Percentiles rank a stretch among this genome's conserved stretches.
Conservation (phyloP, 2,797 vertebrate species). For the Meda fulgida region DNA sequence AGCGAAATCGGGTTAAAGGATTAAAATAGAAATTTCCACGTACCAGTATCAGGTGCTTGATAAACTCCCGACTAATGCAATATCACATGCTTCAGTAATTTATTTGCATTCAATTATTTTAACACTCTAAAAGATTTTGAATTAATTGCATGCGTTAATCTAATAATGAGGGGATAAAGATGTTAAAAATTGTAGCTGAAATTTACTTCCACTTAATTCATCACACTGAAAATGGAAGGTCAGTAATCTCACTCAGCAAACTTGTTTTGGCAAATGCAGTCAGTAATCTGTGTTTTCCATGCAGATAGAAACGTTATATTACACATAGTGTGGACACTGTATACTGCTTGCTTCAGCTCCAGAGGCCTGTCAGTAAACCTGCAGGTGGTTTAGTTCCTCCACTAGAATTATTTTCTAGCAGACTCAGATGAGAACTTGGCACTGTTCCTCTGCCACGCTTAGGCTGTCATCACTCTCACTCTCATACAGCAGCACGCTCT, state of each 20-base stretch:
- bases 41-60: no score
- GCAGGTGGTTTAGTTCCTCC: constrained; percentile 1
- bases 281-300: background rate
- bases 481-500: background rate
- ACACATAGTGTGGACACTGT: no score
- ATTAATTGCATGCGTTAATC: no score
- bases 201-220: background rate
- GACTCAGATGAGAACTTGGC: constrained; percentile 3
- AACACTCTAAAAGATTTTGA: no score
- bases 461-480: background rate
- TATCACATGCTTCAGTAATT: no score
- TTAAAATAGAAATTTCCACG: no score
- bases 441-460: background rate
- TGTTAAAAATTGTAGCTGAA: background rate
- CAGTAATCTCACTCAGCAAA: background rate
- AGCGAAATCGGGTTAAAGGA: no score
- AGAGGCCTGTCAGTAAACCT: constrained; percentile 9
- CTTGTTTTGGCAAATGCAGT: constrained; percentile 2
- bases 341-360: background rate
- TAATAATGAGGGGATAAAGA: background rate
- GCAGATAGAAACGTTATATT: background rate
- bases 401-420: background rate
- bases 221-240: background rate
- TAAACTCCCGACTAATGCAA: no score
- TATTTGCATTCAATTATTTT: no score